Percentiles rank a stretch among this genome's conserved stretches.
These are phyloP conservation scores for Ephestia elutella DNA, from an alignment of 1,140 invertebrate genomes.

Conservation along the genomic window DNA sequence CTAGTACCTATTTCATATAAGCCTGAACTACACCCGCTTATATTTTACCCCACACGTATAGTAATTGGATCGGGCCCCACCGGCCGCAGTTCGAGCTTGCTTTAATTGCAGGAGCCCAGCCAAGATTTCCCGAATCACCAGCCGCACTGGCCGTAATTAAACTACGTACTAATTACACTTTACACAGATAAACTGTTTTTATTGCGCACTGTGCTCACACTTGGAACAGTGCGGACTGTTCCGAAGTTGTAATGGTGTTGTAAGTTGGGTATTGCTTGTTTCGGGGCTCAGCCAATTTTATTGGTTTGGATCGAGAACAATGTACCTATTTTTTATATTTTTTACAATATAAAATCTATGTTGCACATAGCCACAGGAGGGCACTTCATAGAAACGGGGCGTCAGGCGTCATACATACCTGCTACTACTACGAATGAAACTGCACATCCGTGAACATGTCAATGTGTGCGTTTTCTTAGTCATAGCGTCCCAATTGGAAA, in stretches of 20 bases:
- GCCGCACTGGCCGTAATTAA: constrained; percentile 44
- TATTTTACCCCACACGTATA: constrained; percentile 23
- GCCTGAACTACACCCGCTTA: background rate
- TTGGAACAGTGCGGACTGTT: constrained; percentile 16
- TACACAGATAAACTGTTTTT: constrained; percentile 44
- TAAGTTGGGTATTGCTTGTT: background rate
- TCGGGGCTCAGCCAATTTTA: no score
- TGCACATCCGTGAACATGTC: no score
- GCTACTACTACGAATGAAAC: no score
- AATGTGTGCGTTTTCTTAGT: no score
- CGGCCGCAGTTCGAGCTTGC: constrained; percentile 45
- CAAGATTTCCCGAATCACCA: constrained; percentile 58
- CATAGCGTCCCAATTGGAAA: no score
- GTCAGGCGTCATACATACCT: no score
- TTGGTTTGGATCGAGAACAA: no score
- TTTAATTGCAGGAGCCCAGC: constrained; percentile 57
- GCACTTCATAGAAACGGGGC: no score
- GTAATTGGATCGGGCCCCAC: constrained; percentile 49
- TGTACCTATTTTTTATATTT: no score
- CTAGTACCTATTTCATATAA: no score
- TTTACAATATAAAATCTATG: no score
- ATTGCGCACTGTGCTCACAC: constrained; percentile 13
- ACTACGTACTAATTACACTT: constrained; percentile 61
- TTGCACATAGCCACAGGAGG: no score
- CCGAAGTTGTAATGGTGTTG: constrained; percentile 12